Evolutionary conservation across 2,113 vertebrate species (phyloP), one percentile per base, ranked within the genome.

Genomic region (Symphodus melops): DNA sequence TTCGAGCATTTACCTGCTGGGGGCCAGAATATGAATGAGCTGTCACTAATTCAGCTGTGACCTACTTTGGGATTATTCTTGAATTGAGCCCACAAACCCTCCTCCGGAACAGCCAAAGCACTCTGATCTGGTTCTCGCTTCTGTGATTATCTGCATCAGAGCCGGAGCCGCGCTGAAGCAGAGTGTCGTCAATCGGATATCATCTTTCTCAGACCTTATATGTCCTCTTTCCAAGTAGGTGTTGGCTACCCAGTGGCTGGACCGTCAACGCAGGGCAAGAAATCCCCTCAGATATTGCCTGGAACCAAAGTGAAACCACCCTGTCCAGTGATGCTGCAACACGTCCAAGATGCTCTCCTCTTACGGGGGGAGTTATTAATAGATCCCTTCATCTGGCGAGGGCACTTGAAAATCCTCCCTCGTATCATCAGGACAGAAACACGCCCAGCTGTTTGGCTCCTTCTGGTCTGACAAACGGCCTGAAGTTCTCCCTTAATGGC

Each of bases 291-390:
- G 66, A 75, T 64, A 58, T 55, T 72, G 67, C 76, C 52, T n/a
- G 55, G 68, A 70, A 82, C 16, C 48, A 20, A 44, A 14, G 77
- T 61, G 79, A 76, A 86, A 85, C 62, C 55, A 81, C 1, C 53
- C 55, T 2, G 11, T 59, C 44, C 77, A 61, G 60, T 14, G 55
- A 66, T 44, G 67, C 62, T 49, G 65, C 77, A 33, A 67, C 48
- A n/a, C 56, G 59, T 59, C 78, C 85, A 76, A 80, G 63, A 84
- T 42, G 56, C 25, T 39, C 67, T 74, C 75, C 9, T 71, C 78
- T 82, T 81, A 86, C 61, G 21, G 46, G 33, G 72, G 79, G 60
- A 23, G 67, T 77, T 92, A 91, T 90, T 87, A 84, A 80, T 86
- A 86, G 83, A 63, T 74, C 72, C 42, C 69, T 72, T 86, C 69